Evolutionary conservation across 2,113 vertebrate genomes (phyloP), one percentile per base, ranked within the genome.

Genomic region (Chionomys nivalis): DNA sequence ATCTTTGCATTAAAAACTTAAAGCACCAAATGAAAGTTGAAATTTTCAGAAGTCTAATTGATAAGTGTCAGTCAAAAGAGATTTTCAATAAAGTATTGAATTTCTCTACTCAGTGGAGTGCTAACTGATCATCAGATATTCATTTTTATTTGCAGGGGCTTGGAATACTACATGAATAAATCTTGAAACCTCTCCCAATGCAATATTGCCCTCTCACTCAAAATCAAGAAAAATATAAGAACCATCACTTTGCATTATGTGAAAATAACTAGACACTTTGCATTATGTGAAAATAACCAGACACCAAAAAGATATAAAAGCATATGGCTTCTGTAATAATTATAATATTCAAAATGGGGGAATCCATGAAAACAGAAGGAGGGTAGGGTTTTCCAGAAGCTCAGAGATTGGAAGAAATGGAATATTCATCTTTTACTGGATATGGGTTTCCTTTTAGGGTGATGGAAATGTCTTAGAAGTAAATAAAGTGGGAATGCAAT

Each of bases 51-150:
- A 76, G 39, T 44, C 58, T 26, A n/a, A 66, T 8, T 83, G 61
- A 89, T 89, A 33, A 93, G 23, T 90, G 66, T 90, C 7, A 76
- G 42, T 52, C 49, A 89, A 94, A 95, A 95, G 7, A 6, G 21
- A 95, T 90, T 94, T 96, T 94, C 24, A 86, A 36, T 88, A 75
- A 95, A 78, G 21, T 87, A 36, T 52, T 5, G 87, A 94, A 90
- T 90, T 96, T 96, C 93, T 68, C 31, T 93, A 68, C 26, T 87
- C 44, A 79, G n/a, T 39, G 26, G 75, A 70, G 47, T 44, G 65
- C 68, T 92, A 93, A 93, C 21, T 55, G 58, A 93, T 95, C 92
- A 77, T 73, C 33, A 89, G 49, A 89, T 78, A 73, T 12, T 91
- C n/a, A 91, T 36, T 95, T 95, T 12, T 85, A 75, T 93, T 94